These are phyloP conservation scores for Rhopalosiphum nymphaeae DNA, from an alignment of 2,888 invertebrate genomes.

Conservation along the genomic window DNA sequence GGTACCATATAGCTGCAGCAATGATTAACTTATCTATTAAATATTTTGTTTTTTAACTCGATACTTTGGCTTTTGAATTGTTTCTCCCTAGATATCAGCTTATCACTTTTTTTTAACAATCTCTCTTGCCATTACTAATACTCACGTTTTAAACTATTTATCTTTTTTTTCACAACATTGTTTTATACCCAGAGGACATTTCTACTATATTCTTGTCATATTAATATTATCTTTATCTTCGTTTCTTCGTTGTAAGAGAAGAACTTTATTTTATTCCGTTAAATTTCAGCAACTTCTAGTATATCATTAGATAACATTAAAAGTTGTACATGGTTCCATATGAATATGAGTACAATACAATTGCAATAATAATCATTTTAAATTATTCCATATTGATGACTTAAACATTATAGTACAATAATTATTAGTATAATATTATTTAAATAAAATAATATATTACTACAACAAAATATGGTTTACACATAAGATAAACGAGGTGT, in stretches of 20 bases:
- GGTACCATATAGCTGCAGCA: background rate
- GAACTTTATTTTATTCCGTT: background rate
- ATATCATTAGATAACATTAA: constrained; percentile 6
- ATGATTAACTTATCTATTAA: background rate
- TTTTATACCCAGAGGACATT: constrained; percentile 36
- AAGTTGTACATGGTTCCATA: background rate
- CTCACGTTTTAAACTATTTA: constrained; percentile 26
- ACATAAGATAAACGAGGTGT: background rate
- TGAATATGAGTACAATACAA: background rate
- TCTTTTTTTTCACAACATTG: background rate
- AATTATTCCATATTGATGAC: background rate
- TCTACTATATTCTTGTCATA: constrained; percentile 49
- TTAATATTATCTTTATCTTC: constrained; percentile 48
- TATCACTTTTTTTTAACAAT: constrained; percentile 51
- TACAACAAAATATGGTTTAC: background rate
- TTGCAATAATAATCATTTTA: background rate
- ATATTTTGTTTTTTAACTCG: background rate
- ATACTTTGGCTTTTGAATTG: constrained; percentile 41
- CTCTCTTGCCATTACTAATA: constrained; percentile 35
- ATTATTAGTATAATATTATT: background rate
- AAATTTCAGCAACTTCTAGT: background rate
- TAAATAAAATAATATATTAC: background rate
- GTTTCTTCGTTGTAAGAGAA: background rate
- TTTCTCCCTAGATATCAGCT: constrained; percentile 42
- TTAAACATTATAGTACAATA: background rate